phyloP scores from a whole-genome alignment of 2,888 invertebrate species.

The Hermaeophaga mercurialis region DNA sequence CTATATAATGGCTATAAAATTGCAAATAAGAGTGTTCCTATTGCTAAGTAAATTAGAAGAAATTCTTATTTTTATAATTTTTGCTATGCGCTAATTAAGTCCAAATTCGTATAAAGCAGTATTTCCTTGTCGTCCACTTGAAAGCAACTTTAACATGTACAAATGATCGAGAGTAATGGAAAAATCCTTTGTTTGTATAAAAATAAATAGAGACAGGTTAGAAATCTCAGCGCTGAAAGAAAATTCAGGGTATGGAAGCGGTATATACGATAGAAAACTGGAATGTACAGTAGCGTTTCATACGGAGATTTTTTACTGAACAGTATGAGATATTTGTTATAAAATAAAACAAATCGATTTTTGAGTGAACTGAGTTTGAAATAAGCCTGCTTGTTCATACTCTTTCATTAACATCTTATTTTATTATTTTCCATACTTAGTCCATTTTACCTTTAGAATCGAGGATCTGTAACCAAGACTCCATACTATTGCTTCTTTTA shows the following conservation, averaged over 20 bases:
- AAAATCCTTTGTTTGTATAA: slow-evolving; percentile 41
- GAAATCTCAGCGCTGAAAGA: slow-evolving; percentile 33
- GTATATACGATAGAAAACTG: slow-evolving; percentile 44
- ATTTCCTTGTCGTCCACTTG: slow-evolving; percentile 6
- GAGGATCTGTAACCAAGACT: no score
- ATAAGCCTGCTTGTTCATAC: no score
- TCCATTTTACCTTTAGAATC: no score
- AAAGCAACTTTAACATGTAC: slow-evolving; percentile 30
- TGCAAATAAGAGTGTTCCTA: no score
- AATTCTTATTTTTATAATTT: not conserved
- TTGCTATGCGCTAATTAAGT: not conserved
- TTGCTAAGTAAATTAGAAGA: not conserved
- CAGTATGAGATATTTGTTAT: no score
- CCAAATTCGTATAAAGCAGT: not conserved
- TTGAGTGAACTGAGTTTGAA: no score
- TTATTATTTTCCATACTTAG: no score
- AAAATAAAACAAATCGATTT: no score
- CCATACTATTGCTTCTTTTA: no score
- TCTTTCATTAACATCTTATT: no score
- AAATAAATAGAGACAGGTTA: slow-evolving; percentile 39
- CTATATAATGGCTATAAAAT: no score
- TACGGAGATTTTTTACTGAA: not conserved
- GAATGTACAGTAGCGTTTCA: not conserved
- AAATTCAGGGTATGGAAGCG: slow-evolving; percentile 30
- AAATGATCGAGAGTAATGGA: slow-evolving; percentile 36